Base-by-base conservation (phyloP, 2,113 vertebrate genomes). In the Ceratotherium simum region DNA sequence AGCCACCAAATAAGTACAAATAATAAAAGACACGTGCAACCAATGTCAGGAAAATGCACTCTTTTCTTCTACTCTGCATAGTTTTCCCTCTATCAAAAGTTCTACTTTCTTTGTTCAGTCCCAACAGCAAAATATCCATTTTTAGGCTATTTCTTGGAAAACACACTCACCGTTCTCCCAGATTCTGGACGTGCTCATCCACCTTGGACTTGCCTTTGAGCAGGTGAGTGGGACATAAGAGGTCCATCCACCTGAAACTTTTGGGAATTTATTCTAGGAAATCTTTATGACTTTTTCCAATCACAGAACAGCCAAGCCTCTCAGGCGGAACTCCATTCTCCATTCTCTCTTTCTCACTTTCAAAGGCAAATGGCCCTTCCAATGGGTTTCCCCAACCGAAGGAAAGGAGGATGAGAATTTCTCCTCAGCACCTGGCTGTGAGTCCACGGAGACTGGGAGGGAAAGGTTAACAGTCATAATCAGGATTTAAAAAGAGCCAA, bases 201-300 rank as follows among this genome's bases (percentile, higher is more conserved):
- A 18, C 11, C 1, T 23, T 17, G 31, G 48, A 18, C 1, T 6
- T 10, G 18, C 21, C n/a, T 80, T 10, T 42, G 17, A 2, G 58
- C 0, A 3, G 17, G 7, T 56, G 25, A 60, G 1, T 17, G n/a
- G 7, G 8, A 6, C 14, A 0, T 5, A 1, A 4, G 11, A 3
- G 3, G 12, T 81, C 0, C 64, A 42, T 9, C 7, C 72, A 1
- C 29, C 60, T 16, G 14, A 46, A 10, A 58, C 6, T 1, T 16
- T 9, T 7, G 39, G 51, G 18, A 25, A 20, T 46, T 23, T 33
- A 27, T 67, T 67, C 8, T 27, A 8, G 14, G 62, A 6, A 3
- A 21, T 7, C 4, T n/a, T 16, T 16, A 16, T 10, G 73, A 29
- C 62, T 16, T 16, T 29, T 6, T 64, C 62, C 48, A 46, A 11